Conservation (phyloP, 2,888 invertebrate genomes). For the Crepidodera aurea region DNA sequence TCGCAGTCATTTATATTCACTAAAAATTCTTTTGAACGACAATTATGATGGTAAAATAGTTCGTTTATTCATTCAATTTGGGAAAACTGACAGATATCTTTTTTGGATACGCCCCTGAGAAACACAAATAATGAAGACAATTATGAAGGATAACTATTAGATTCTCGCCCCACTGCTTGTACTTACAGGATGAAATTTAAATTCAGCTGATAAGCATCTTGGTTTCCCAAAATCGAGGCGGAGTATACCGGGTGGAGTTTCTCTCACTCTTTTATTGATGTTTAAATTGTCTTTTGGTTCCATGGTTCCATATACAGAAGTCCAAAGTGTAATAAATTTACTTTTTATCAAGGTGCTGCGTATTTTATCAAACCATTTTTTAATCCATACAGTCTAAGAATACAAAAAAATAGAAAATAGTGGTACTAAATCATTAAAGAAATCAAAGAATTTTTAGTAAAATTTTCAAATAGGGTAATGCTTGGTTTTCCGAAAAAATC, state of each 20-base stretch:
- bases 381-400: not conserved
- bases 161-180: not conserved
- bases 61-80: too few relatives aligned
- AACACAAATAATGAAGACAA: not conserved
- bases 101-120: not conserved
- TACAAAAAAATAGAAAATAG: not conserved
- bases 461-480: too few relatives aligned
- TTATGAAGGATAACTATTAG: not conserved
- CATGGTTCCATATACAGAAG: not conserved
- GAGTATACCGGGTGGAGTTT: constrained; percentile 58
- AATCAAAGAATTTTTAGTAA: too few relatives aligned
- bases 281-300: not conserved
- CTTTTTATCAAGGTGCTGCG: too few relatives aligned
- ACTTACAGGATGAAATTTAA: constrained; percentile 52
- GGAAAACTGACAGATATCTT: not conserved
- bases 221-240: constrained; percentile 58
- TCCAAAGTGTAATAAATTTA: not conserved
- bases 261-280: constrained; percentile 29
- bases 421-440: not conserved
- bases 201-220: constrained; percentile 55
- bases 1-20: too few relatives aligned
- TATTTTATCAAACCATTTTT: too few relatives aligned
- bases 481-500: too few relatives aligned
- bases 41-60: too few relatives aligned
- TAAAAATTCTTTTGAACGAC: too few relatives aligned